These are phyloP conservation scores for Monopis laevigella DNA, from an alignment of 2,888 invertebrate genomes.

Conservation along the genomic window DNA sequence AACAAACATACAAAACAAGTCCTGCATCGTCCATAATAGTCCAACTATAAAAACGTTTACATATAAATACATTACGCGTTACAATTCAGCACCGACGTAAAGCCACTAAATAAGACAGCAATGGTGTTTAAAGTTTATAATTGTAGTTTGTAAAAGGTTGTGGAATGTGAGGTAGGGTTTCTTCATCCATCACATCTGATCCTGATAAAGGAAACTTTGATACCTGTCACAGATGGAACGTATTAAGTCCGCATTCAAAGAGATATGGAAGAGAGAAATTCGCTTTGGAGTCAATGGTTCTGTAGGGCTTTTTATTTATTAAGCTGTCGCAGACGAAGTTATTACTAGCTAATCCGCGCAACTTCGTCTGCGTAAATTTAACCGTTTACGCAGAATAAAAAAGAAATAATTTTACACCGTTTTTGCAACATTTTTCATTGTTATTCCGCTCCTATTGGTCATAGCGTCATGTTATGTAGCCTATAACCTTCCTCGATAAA, in stretches of 20 bases:
- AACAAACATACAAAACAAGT: constrained; percentile 8
- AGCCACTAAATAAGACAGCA: not conserved
- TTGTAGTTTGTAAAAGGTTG: not conserved
- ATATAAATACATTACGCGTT: not conserved
- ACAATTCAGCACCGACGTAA: not conserved
- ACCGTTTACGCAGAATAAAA: too few relatives aligned
- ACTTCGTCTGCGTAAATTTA: too few relatives aligned
- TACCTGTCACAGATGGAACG: constrained; percentile 11
- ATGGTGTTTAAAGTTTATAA: not conserved
- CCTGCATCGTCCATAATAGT: constrained; percentile 2
- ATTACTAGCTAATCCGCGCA: too few relatives aligned
- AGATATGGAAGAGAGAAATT: too few relatives aligned
- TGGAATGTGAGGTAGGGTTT: constrained; percentile 1
- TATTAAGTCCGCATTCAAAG: constrained; percentile 9
- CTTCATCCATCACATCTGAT: constrained; percentile 7
- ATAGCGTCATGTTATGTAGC: too few relatives aligned
- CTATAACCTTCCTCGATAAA: too few relatives aligned
- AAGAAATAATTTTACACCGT: too few relatives aligned
- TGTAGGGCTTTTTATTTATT: too few relatives aligned
- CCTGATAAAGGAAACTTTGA: constrained; percentile 8
- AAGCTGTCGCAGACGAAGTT: too few relatives aligned
- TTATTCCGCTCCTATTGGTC: too few relatives aligned
- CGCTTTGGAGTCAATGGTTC: too few relatives aligned
- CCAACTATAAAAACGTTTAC: not conserved
- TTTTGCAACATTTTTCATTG: too few relatives aligned